Percentiles rank a stretch among this genome's conserved stretches.
Conservation (phyloP, 2,797 vertebrate genomes). For the Octomys mimax region DNA sequence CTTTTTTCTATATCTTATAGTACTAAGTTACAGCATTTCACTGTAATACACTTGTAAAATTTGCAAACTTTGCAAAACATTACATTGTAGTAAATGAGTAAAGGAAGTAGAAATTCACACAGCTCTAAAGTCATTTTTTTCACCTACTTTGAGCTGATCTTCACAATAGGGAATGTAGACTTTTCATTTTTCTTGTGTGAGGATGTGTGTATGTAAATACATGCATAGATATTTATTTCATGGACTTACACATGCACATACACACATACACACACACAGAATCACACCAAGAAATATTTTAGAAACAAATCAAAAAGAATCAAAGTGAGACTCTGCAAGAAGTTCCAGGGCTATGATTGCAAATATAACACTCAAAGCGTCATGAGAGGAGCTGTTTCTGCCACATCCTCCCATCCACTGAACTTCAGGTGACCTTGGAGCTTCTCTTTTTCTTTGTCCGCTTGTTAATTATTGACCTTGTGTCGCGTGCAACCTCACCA, state of each 20-base stretch:
- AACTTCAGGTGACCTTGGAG: accelerated
- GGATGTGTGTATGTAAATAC: accelerated
- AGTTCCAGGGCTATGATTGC: accelerated
- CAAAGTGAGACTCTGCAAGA: accelerated
- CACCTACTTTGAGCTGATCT: neutral
- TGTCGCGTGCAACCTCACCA: too few relatives aligned
- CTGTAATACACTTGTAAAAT: neutral
- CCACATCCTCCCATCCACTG: too few relatives aligned
- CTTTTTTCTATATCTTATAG: neutral
- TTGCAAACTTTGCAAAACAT: neutral
- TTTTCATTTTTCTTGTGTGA: neutral
- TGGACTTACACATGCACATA: too few relatives aligned
- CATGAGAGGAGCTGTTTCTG: accelerated
- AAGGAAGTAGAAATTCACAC: neutral
- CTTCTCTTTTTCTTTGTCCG: neutral
- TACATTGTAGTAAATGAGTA: neutral
- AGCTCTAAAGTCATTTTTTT: neutral
- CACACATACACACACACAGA: too few relatives aligned
- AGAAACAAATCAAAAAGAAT: neutral
- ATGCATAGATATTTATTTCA: neutral
- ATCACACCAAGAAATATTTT: neutral
- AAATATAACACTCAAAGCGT: neutral
- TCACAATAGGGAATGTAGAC: neutral
- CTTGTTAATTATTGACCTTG: neutral
- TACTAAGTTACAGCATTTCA: neutral